phyloP scores from a whole-genome alignment of 2,888 invertebrate genomes.

The Endotricha flammealis region DNA sequence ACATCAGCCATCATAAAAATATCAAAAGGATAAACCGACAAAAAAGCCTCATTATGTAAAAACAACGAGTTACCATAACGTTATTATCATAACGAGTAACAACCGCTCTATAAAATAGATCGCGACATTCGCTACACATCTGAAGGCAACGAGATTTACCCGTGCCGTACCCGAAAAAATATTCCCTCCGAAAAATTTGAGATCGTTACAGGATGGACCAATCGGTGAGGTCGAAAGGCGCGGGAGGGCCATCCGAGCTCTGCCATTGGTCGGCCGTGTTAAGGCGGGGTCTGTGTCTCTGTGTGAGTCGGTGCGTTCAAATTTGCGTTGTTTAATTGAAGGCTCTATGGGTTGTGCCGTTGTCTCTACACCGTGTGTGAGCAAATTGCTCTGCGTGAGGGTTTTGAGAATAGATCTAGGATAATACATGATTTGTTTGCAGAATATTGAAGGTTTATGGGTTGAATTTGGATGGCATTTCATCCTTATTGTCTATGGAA shows the following conservation, averaged over 20 bases:
- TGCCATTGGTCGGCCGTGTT: slow-evolving; percentile 49
- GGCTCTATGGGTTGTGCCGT: slow-evolving; percentile 32
- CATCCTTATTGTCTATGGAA: too few species aligned
- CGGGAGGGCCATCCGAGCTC: slow-evolving; percentile 53
- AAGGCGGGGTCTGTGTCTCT: slow-evolving; percentile 51
- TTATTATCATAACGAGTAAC: slow-evolving; percentile 69
- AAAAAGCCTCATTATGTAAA: slow-evolving; percentile 54
- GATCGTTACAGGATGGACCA: slow-evolving; percentile 61
- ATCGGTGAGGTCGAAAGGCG: slow-evolving; percentile 43
- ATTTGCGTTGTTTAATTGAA: slow-evolving; percentile 53
- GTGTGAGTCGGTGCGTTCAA: slow-evolving; percentile 52
- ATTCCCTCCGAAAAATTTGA: slow-evolving; percentile 59
- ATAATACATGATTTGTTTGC: neutral
- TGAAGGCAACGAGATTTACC: slow-evolving; percentile 50
- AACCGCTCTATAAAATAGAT: slow-evolving; percentile 57
- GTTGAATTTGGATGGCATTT: too few species aligned
- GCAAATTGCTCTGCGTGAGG: slow-evolving; percentile 15
- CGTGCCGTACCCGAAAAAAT: slow-evolving; percentile 72
- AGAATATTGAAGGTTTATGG: too few species aligned
- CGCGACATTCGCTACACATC: slow-evolving; percentile 39
- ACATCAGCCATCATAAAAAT: slow-evolving; percentile 15
- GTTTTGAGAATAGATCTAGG: slow-evolving; percentile 2
- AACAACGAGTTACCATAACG: slow-evolving; percentile 62
- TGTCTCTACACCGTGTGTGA: slow-evolving; percentile 13
- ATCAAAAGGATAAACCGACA: slow-evolving; percentile 13